phyloP scores from a whole-genome alignment of 1,140 invertebrate species.

The Tetramorium alpestre region DNA sequence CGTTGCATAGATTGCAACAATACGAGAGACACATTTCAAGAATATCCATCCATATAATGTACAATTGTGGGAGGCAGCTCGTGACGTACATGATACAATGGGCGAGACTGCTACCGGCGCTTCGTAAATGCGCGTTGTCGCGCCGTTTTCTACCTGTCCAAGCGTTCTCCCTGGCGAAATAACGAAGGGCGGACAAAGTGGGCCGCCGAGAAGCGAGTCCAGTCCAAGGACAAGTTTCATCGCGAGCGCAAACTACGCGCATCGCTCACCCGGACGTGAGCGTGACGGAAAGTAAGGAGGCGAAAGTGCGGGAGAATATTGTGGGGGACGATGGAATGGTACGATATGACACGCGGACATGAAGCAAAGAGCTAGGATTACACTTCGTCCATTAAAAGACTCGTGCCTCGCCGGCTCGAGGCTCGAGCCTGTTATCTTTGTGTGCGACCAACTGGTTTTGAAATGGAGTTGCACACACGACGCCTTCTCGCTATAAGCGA shows the following conservation, averaged over 20 bases:
- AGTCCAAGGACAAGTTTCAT: conserved; percentile 63
- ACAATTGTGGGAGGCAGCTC: conserved; percentile 30
- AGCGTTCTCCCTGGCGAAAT: conserved; percentile 54
- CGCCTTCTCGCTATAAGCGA: background rate
- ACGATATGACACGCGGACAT: background rate
- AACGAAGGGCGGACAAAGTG: conserved; percentile 27
- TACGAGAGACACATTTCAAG: conserved; percentile 16
- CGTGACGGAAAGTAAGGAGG: conserved; percentile 53
- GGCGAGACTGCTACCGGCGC: background rate
- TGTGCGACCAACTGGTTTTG: conserved; percentile 18
- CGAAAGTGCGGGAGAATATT: conserved; percentile 35
- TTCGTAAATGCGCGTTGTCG: conserved; percentile 20
- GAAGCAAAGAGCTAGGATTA: conserved; percentile 43
- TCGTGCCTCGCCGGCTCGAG: background rate
- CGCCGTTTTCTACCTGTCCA: background rate
- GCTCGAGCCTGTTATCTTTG: background rate
- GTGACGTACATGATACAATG: conserved; percentile 40
- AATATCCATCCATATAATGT: conserved; percentile 1
- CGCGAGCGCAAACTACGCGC: conserved; percentile 49
- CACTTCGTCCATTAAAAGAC: conserved; percentile 47
- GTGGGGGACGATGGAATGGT: background rate
- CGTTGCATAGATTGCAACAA: conserved; percentile 22
- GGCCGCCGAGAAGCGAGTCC: background rate
- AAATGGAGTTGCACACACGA: conserved; percentile 10
- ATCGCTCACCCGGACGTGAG: conserved; percentile 62